phyloP scores from a whole-genome alignment of 2,113 vertebrate genomes.

The Perca fluviatilis region DNA sequence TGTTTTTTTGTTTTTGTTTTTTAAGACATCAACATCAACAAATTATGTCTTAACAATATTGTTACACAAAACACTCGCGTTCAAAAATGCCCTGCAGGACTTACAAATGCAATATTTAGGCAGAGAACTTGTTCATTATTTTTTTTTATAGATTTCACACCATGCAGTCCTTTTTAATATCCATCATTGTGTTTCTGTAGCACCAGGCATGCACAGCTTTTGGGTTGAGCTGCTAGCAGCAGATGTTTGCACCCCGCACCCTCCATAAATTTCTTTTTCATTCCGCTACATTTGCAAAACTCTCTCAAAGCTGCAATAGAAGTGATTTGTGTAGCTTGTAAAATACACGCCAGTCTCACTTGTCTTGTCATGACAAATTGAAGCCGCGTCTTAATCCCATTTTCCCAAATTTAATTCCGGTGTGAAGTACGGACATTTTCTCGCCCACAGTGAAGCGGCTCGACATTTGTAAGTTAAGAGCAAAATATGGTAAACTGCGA shows the following conservation, averaged over 20 bases:
- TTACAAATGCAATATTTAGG: constrained; percentile 19
- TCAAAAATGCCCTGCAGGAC: constrained; percentile 12
- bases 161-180: constrained; percentile 31
- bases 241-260: constrained; percentile 12
- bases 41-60: constrained; percentile 7
- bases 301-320: constrained; percentile 15
- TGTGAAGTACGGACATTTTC: neutral
- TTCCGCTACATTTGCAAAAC: constrained; percentile 12
- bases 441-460: neutral
- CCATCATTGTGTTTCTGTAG: constrained; percentile 42
- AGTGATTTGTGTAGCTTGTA: neutral
- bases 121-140: neutral
- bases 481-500: neutral
- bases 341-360: neutral
- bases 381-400: neutral
- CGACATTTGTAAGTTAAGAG: neutral
- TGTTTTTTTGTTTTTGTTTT: neutral
- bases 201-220: constrained; percentile 26
- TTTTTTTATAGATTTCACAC: constrained; percentile 1
- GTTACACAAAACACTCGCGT: constrained; percentile 12
- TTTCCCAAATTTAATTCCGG: neutral
- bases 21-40: neutral
- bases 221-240: constrained; percentile 5
- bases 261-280: neutral
- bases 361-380: neutral